A percentile compares a stretch with the other conserved stretches of the same genome.
phyloP scores from a whole-genome alignment of 2,797 vertebrate species.

The Melanotaenia nigrans region DNA sequence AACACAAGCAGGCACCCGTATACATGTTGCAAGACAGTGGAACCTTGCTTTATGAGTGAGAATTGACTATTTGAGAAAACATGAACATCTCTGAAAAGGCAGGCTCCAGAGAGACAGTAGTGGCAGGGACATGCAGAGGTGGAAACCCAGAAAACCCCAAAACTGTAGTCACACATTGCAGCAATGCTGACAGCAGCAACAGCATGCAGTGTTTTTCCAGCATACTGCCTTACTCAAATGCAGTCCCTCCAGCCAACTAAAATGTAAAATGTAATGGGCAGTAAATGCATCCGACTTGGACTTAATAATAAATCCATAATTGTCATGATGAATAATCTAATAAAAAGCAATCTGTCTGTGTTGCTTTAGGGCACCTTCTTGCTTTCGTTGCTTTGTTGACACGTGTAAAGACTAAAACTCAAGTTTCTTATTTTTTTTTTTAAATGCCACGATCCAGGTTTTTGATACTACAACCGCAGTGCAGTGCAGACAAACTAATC shows the following conservation, averaged over 20 bases:
- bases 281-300: neutral
- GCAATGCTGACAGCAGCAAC: neutral
- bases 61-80: constrained; percentile 20
- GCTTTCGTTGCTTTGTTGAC: neutral
- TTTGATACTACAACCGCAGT: neutral
- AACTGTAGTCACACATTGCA: neutral
- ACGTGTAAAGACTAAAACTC: neutral
- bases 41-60: constrained; percentile 30
- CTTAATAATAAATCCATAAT: neutral
- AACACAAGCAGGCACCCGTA: constrained; percentile 38
- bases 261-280: neutral
- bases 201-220: neutral
- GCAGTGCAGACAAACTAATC: neutral
- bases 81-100: constrained; percentile 29
- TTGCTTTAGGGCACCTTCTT: neutral
- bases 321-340: neutral
- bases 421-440: neutral
- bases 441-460: neutral
- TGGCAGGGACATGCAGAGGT: constrained; percentile 5
- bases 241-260: neutral
- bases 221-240: neutral
- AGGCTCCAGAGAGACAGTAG: constrained; percentile 34
- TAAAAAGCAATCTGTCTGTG: neutral
- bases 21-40: constrained; percentile 33
- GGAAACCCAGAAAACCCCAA: neutral